phyloP scores from a whole-genome alignment of 2,113 vertebrate species.

The Setophaga kirtlandii region DNA sequence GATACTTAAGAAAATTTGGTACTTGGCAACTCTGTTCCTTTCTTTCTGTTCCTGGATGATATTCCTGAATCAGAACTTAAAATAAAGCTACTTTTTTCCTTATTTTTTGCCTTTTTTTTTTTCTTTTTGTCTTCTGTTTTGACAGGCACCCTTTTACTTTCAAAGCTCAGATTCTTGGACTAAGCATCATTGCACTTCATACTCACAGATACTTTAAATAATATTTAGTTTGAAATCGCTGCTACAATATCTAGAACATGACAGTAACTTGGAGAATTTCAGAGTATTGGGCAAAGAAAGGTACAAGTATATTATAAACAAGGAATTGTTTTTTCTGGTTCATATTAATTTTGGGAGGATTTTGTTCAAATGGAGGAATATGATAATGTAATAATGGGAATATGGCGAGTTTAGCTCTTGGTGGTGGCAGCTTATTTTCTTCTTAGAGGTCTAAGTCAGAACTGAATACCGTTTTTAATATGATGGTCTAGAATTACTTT shows the following conservation, averaged over 20 bases:
- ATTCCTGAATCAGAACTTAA: background rate
- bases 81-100: background rate
- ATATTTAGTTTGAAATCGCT: background rate
- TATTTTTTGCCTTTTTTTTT: background rate
- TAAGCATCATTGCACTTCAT: background rate
- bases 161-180: background rate
- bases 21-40: background rate
- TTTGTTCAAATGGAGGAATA: background rate
- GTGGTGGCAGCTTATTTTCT: background rate
- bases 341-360: background rate
- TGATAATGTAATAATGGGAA: background rate
- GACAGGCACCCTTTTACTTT: background rate
- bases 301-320: background rate
- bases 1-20: background rate
- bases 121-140: background rate
- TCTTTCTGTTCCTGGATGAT: background rate
- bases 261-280: background rate
- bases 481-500: background rate
- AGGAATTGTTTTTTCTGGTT: background rate
- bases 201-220: background rate
- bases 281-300: background rate
- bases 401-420: background rate
- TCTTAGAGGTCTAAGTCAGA: background rate
- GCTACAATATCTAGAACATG: background rate
- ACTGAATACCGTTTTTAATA: background rate